phyloP scores from a whole-genome alignment of 2,797 vertebrate species.

The Halcyon chelicuti region DNA sequence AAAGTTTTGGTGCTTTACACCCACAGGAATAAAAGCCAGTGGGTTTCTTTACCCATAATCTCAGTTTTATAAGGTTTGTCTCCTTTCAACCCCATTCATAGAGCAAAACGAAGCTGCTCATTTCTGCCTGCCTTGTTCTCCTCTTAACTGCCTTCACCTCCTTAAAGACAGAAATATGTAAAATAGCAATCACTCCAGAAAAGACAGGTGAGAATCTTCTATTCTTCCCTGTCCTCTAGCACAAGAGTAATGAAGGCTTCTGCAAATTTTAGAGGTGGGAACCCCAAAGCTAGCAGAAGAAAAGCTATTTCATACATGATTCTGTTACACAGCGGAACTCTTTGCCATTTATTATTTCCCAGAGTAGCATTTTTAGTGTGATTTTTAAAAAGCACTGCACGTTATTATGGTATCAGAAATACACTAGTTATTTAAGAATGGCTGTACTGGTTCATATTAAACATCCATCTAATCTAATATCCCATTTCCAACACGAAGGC shows the following conservation, averaged over 20 bases:
- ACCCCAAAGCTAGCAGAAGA: background rate
- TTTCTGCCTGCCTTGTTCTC: background rate
- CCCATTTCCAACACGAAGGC: background rate
- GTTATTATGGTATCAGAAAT: background rate
- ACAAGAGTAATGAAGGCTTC: slow-evolving; percentile 22
- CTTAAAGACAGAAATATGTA: background rate
- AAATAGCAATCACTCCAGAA: slow-evolving; percentile 14
- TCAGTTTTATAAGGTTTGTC: background rate
- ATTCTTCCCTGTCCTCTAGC: background rate
- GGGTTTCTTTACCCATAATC: background rate
- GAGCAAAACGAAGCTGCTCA: slow-evolving; percentile 13
- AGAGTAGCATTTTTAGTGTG: background rate
- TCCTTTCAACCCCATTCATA: background rate
- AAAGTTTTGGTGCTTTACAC: slow-evolving; percentile 1
- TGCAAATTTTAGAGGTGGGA: background rate
- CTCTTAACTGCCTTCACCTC: background rate
- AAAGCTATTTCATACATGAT: background rate
- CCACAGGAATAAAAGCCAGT: background rate
- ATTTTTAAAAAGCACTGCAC: background rate
- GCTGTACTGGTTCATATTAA: background rate
- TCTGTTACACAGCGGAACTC: background rate
- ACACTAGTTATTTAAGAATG: background rate
- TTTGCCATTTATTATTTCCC: background rate
- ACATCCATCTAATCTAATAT: background rate
- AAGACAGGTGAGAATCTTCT: slow-evolving; percentile 35